Evolutionary conservation across 2,797 vertebrate genomes (phyloP), one percentile per base, ranked within the genome.

Genomic region (Coilia nasus): DNA sequence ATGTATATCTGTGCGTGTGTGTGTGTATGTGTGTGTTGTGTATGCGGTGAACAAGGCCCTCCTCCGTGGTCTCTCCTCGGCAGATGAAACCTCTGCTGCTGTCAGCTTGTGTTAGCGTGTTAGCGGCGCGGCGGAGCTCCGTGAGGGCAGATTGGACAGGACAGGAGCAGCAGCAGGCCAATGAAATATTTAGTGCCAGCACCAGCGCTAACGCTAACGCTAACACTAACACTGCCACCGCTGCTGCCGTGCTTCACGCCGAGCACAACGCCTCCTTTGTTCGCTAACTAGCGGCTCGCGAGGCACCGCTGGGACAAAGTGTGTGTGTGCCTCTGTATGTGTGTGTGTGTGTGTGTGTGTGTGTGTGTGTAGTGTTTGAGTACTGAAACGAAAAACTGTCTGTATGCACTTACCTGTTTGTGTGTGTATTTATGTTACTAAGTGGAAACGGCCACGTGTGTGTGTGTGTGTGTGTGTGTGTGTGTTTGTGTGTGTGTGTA

Each of bases 161-260:
- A 97, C 96, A 96, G 95, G 95, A 94, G 95, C 93, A 93, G 93
- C 67, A 31, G 67, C 28, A 75, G 90, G 89, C 91, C 83, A 95
- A 97, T 97, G 95, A 97, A 97, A 97, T 96, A 96, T 97, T 97
- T 96, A 96, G 96, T n/a, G n/a, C n/a, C n/a, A n/a, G n/a, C n/a
- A n/a, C n/a, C n/a, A n/a, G n/a, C 95, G 96, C 95, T 47, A 47
- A 47, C 46, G 46, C 46, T 47, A 10, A 47, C 50, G 14, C 50
- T 54, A 41, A 41, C 35, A 5, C 35, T 54, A 9, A 54, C 50
- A 9, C 50, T 9, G 67, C 31, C 62, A 11, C 62, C n/a, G 62
- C 60, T 10, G n/a, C 60, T 10, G 21, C 60, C 3, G 25, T 92
- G 93, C 93, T 92, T 92, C 82, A 95, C 97, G 96, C 96, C 96